Percentiles rank a stretch among this genome's conserved stretches.
Evolutionary conservation across 2,797 vertebrate genomes (phyloP).

Genomic region (Galagoides demidoff): DNA sequence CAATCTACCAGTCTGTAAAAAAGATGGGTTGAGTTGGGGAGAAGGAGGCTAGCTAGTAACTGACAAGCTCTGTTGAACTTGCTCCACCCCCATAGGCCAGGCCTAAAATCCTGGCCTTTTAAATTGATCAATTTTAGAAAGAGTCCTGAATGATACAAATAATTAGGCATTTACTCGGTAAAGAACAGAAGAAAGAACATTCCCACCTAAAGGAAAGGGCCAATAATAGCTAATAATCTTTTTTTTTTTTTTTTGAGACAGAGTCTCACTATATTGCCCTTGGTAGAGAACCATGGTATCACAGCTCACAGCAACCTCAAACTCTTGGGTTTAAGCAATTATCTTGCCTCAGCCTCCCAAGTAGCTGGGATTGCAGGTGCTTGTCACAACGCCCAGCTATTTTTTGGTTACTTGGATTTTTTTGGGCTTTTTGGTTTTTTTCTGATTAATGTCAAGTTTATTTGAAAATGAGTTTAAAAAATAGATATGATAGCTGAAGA

Average conservation of each 20-base stretch:
- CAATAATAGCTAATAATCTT: background rate
- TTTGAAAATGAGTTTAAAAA: constrained; percentile 10
- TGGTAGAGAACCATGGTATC: too few relatives aligned
- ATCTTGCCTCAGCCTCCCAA: too few relatives aligned
- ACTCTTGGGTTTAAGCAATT: too few relatives aligned
- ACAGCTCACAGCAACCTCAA: too few relatives aligned
- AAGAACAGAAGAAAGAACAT: background rate
- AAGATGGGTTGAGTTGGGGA: background rate
- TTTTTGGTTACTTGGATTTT: too few relatives aligned
- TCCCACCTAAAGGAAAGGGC: background rate
- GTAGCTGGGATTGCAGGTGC: too few relatives aligned
- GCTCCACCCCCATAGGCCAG: background rate
- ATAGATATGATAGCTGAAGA: background rate
- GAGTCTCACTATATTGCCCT: too few relatives aligned
- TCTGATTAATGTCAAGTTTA: constrained; percentile 34
- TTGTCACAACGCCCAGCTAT: too few relatives aligned
- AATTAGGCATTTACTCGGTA: background rate
- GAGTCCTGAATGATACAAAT: background rate
- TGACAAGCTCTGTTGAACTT: background rate
- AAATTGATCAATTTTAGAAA: background rate
- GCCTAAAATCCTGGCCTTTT: background rate
- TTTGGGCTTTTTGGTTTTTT: background rate
- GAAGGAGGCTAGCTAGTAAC: background rate
- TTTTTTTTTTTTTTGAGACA: too few relatives aligned
- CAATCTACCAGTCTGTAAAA: too few relatives aligned